Base-by-base conservation (phyloP, 2,113 vertebrate genomes). In the Protomyctophum bolini region DNA sequence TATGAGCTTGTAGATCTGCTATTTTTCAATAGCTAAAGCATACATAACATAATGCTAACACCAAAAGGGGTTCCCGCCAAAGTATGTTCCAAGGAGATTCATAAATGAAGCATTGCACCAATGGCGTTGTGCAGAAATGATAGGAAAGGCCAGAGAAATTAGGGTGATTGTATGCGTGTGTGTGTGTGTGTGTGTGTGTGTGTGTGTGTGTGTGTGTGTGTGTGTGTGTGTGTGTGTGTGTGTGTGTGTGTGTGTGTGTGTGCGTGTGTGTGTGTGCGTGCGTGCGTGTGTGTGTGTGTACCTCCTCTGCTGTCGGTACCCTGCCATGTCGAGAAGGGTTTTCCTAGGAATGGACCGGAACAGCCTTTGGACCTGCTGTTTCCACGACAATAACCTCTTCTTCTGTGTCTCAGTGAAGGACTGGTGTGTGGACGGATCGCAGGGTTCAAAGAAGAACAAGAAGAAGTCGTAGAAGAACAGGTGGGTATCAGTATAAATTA, bases 321-420 rank as follows among this genome's bases (percentile, higher is more conserved):
- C 96, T 45, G 97, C 95, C 65, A 99, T 93, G 93, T 99, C 98
- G 87, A 99, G 92, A 69, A 98, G 94, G 89, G 96, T 96, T 94
- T 98, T 99, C 93, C 98, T 94, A 78, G 98, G 97, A 91, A 99
- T 97, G 89, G 97, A 97, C 90, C 98, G 93, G 88, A 98, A 98
- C 86, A 98, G 96, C 91, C 97, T 97, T 93, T 99, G 98, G 91
- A 99, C 97, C 94, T 99, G 98, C 91, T 99, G 98, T 95, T 98
- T 98, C 98, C 97, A 99, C 92, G 98, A 98, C 95, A 98, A 95
- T 94, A 99, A 88, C 81, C 98, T 94, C 94, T 98, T 99, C 92
- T 98, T 99, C 95, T 98, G 97, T 2, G 95, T 95, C 91, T 98
- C 97, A 64, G 95, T 97, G 91, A 99, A 99, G 67, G 96, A 95